A percentile compares a stretch with the other conserved stretches of the same genome.
These are phyloP conservation scores for Silvanus unidentatus DNA, from an alignment of 2,888 invertebrate species.

Conservation along the genomic window DNA sequence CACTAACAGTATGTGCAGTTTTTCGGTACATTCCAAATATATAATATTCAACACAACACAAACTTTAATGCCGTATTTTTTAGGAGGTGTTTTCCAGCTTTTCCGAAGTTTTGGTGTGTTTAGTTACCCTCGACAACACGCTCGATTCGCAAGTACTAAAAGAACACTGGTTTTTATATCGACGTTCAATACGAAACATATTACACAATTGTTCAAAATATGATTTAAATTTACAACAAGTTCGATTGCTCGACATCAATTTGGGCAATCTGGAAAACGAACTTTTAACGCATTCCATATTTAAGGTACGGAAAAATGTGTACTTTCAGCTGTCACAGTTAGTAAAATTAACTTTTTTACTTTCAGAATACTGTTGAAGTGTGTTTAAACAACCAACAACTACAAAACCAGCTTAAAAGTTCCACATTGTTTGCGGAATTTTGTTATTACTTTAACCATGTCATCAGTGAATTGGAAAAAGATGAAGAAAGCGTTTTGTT, in stretches of 20 bases:
- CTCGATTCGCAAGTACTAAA: slow-evolving; percentile 53
- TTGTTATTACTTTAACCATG: slow-evolving; percentile 58
- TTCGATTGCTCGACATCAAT: slow-evolving; percentile 64
- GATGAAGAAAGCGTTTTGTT: slow-evolving; percentile 50
- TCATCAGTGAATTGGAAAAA: slow-evolving; percentile 58
- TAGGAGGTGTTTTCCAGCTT: slow-evolving; percentile 51
- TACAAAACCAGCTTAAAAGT: slow-evolving; percentile 37
- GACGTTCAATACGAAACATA: slow-evolving; percentile 65
- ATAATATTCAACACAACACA: slow-evolving; percentile 1
- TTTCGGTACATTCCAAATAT: slow-evolving; percentile 39
- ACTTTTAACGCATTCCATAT: slow-evolving; percentile 64
- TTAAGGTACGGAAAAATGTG: slow-evolving; percentile 50
- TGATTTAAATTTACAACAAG: slow-evolving; percentile 54
- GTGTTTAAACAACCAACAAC: slow-evolving; percentile 35
- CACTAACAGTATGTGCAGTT: slow-evolving; percentile 31
- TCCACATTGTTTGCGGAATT: slow-evolving; percentile 54
- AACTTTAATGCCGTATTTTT: slow-evolving; percentile 19
- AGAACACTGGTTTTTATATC: slow-evolving; percentile 72
- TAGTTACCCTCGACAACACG: slow-evolving; percentile 64
- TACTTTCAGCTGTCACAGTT: background rate
- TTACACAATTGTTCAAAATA: slow-evolving; percentile 59
- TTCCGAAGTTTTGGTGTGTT: slow-evolving; percentile 60
- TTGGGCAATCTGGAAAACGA: slow-evolving; percentile 63
- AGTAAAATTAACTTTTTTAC: slow-evolving; percentile 11
- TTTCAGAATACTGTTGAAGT: slow-evolving; percentile 37